Evolutionary conservation across 2,113 vertebrate species (phyloP).

Genomic region (Tautogolabrus adspersus): DNA sequence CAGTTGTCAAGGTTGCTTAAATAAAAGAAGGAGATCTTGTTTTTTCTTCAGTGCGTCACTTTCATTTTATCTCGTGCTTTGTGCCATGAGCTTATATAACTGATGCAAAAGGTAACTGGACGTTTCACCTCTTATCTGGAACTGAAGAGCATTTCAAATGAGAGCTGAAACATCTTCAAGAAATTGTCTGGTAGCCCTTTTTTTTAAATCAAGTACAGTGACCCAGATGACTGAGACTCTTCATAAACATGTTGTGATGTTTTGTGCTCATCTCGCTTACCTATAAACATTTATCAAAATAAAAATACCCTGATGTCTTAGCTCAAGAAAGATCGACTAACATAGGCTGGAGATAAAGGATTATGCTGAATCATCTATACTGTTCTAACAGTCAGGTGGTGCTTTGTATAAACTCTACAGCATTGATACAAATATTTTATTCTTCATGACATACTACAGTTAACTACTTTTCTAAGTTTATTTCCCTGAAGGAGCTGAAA

Average conservation of each 20-base stretch:
- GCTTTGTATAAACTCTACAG: neutral
- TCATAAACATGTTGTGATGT: neutral
- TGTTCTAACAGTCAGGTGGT: neutral
- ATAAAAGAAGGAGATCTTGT: neutral
- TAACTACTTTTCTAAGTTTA: neutral
- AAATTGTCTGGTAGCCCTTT: too few relatives aligned
- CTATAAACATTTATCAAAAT: neutral
- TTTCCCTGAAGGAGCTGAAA: neutral
- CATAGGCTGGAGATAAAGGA: neutral
- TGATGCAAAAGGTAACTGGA: too few relatives aligned
- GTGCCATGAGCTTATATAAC: neutral
- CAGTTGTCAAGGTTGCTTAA: constrained; percentile 7
- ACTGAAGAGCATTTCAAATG: too few relatives aligned
- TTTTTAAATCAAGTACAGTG: too few relatives aligned
- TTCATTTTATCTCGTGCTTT: neutral
- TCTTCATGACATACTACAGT: too few relatives aligned
- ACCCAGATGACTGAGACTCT: too few relatives aligned
- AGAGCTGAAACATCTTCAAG: too few relatives aligned
- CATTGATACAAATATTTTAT: too few relatives aligned
- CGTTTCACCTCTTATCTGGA: too few relatives aligned
- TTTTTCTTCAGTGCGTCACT: neutral
- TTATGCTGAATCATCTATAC: neutral
- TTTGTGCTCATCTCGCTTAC: neutral
- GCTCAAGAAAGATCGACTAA: neutral
- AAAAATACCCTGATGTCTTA: neutral